phyloP scores from a whole-genome alignment of 2,113 vertebrate species.

The Cyprinodon variegatus region DNA sequence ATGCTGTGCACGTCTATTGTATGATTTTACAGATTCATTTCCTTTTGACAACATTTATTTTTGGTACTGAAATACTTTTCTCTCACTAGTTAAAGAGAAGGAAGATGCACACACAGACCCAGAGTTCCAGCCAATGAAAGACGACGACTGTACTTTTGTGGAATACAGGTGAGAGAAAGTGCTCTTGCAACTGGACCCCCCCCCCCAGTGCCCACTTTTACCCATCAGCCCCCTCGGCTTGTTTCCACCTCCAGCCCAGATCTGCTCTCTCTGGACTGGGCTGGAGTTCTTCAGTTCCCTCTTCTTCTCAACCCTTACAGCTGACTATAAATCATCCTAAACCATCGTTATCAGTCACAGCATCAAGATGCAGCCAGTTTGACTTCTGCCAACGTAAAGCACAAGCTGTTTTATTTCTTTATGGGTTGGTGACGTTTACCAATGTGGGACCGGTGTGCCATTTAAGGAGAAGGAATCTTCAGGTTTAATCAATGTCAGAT shows the following conservation, averaged over 20 bases:
- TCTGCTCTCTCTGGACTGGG: slow-evolving; percentile 52
- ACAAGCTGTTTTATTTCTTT: slow-evolving; percentile 38
- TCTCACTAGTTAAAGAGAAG: slow-evolving; percentile 93
- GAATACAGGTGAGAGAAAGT: slow-evolving; percentile 96
- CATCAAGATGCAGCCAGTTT: slow-evolving; percentile 23
- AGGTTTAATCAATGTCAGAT: slow-evolving; percentile 54
- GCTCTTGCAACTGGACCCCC: slow-evolving; percentile 39
- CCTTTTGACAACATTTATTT: not conserved
- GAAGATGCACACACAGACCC: slow-evolving; percentile 97
- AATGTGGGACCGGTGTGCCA: slow-evolving; percentile 46
- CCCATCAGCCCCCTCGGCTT: slow-evolving; percentile 46
- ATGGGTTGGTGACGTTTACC: slow-evolving; percentile 33
- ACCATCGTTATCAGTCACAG: slow-evolving; percentile 31
- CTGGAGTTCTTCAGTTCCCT: slow-evolving; percentile 46
- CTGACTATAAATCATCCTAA: slow-evolving; percentile 43
- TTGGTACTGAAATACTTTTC: not conserved
- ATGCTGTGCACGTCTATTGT: not conserved
- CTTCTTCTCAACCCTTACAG: slow-evolving; percentile 54
- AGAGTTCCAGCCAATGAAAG: slow-evolving; percentile 99
- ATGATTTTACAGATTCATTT: not conserved
- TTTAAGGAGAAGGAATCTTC: slow-evolving; percentile 59
- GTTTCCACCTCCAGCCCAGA: slow-evolving; percentile 47
- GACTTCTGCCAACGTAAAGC: slow-evolving; percentile 52
- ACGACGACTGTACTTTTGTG: slow-evolving; percentile 97
- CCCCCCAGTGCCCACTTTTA: slow-evolving; percentile 41